Conservation (phyloP, 2,113 vertebrate genomes). For the Bothrops jararaca region DNA sequence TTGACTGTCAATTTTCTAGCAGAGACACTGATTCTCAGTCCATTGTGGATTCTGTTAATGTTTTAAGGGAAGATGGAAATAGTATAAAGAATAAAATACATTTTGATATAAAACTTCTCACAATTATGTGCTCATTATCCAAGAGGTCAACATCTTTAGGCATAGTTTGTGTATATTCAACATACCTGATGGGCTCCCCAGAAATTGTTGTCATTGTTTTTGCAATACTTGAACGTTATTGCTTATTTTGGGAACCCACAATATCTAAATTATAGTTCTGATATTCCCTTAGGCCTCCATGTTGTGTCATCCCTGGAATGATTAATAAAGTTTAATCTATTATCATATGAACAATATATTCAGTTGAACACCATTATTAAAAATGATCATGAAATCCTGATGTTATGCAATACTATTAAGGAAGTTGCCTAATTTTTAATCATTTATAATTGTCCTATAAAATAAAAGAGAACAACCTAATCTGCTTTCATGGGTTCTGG, state of each 20-base stretch:
- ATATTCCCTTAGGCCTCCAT: neutral
- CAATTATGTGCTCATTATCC: neutral
- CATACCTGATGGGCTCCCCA: neutral
- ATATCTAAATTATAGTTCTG: constrained; percentile 1
- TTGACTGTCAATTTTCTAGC: neutral
- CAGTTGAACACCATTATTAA: neutral
- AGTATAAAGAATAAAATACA: neutral
- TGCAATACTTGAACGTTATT: constrained; percentile 2
- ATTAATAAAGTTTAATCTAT: constrained; percentile 9
- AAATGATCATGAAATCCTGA: neutral
- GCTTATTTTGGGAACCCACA: neutral
- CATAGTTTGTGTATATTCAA: neutral
- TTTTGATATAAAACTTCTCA: neutral
- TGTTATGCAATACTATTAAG: neutral
- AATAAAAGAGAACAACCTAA: neutral
- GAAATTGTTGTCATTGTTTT: neutral
- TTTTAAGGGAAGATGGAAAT: neutral
- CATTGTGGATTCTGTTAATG: neutral
- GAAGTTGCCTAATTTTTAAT: neutral
- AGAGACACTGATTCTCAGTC: neutral
- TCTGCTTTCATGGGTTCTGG: neutral
- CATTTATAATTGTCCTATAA: neutral
- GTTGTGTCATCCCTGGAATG: neutral
- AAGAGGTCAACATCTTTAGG: neutral
- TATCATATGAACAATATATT: neutral